phyloP scores from a whole-genome alignment of 2,888 invertebrate species.

The Heteromurus nitidus region DNA sequence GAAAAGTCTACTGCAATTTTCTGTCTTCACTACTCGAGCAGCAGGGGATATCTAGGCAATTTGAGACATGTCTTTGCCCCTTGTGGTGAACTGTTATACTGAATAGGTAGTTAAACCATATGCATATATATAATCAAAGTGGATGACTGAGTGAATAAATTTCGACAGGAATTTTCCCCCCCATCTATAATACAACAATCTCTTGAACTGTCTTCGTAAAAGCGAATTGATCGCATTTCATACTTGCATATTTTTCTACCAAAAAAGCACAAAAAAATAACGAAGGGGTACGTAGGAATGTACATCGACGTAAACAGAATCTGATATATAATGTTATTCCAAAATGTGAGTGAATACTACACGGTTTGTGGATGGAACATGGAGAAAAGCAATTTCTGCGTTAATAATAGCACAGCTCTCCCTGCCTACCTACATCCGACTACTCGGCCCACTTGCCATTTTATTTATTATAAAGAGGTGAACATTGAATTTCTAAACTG shows the following conservation, averaged over 20 bases:
- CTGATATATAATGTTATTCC: too few species aligned
- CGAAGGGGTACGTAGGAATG: too few species aligned
- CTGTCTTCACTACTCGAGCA: slow-evolving; percentile 16
- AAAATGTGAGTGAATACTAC: background rate
- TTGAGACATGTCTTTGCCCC: slow-evolving; percentile 28
- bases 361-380: background rate
- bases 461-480: slow-evolving; percentile 56
- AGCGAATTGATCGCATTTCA: too few species aligned
- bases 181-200: slow-evolving; percentile 14
- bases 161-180: slow-evolving; percentile 33
- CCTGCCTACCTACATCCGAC: slow-evolving; percentile 59
- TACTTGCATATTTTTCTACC: too few species aligned
- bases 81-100: slow-evolving; percentile 19
- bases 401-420: slow-evolving; percentile 34
- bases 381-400: slow-evolving; percentile 37
- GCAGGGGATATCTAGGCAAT: slow-evolving; percentile 44
- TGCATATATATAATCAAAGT: slow-evolving; percentile 26
- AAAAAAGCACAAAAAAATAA: too few species aligned
- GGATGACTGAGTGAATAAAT: slow-evolving; percentile 30
- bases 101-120: background rate
- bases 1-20: background rate
- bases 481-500: slow-evolving; percentile 61
- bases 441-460: slow-evolving; percentile 53
- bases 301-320: too few species aligned
- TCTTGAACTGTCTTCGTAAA: background rate